phyloP scores from a whole-genome alignment of 2,113 vertebrate genomes.

The Danionella cerebrum region DNA sequence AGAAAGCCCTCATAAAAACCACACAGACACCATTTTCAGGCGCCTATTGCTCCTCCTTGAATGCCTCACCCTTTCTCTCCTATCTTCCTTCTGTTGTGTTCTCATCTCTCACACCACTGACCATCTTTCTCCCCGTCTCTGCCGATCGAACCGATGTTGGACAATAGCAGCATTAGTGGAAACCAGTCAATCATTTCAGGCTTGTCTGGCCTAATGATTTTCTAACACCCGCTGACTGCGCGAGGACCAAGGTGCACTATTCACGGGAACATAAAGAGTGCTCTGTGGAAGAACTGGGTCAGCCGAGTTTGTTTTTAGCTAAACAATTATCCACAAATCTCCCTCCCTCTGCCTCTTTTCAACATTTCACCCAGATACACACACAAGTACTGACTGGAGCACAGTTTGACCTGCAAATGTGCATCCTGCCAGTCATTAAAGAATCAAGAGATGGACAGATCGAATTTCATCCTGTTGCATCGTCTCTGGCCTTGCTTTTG shows the following conservation, averaged over 20 bases:
- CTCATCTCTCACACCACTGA: neutral
- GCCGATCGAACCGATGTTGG: neutral
- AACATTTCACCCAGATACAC: neutral
- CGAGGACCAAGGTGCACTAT: neutral
- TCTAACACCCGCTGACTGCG: neutral
- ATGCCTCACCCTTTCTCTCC: conserved; percentile 43
- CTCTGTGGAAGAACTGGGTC: conserved; percentile 10
- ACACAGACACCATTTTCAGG: conserved; percentile 52
- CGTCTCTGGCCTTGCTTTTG: conserved; percentile 38
- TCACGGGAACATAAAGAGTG: neutral
- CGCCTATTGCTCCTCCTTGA: conserved; percentile 41
- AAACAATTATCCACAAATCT: neutral
- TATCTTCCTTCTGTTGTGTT: conserved; percentile 41
- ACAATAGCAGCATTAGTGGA: neutral
- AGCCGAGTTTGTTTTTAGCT: conserved; percentile 12
- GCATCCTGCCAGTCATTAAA: conserved; percentile 43
- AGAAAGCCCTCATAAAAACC: conserved; percentile 36
- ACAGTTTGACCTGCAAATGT: conserved; percentile 3
- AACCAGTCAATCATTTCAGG: neutral
- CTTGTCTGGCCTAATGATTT: no score
- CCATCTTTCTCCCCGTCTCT: neutral
- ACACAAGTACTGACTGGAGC: neutral
- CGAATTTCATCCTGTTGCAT: conserved; percentile 45
- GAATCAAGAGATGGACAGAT: conserved; percentile 37
- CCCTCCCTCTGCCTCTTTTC: neutral